phyloP scores from a whole-genome alignment of 2,113 vertebrate species.

The Antechinus flavipes region DNA sequence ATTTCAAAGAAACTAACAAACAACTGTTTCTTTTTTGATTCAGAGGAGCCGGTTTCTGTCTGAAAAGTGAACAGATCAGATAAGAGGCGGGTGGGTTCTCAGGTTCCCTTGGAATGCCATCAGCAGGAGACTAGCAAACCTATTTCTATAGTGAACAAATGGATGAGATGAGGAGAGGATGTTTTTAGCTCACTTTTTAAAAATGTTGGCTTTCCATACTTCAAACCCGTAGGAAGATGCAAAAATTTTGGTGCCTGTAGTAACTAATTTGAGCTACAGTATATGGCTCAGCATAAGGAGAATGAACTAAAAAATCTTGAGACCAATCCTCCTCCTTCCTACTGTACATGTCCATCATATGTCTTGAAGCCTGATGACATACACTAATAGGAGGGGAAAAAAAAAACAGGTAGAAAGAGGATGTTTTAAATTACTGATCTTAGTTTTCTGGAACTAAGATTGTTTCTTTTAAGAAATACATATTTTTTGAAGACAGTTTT shows the following conservation, averaged over 20 bases:
- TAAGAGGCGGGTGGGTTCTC: background rate
- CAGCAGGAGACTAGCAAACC: background rate
- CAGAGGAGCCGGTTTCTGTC: background rate
- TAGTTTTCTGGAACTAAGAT: background rate
- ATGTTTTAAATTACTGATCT: background rate
- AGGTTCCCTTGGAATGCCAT: background rate
- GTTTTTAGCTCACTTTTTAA: background rate
- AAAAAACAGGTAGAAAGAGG: background rate
- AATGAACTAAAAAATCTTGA: background rate
- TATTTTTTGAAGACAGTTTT: background rate
- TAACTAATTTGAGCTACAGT: background rate
- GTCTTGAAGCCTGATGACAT: background rate
- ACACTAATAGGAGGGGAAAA: background rate
- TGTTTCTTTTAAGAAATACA: background rate
- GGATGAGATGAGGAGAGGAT: slow-evolving; percentile 1
- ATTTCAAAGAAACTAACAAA: background rate
- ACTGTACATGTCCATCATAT: background rate
- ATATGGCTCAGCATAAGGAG: background rate
- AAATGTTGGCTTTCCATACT: background rate
- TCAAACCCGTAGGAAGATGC: background rate
- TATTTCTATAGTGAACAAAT: background rate
- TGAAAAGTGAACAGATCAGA: background rate
- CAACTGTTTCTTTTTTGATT: background rate
- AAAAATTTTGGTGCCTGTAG: background rate
- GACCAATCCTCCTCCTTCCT: background rate